Conservation (phyloP, 2,888 invertebrate species). For the Deladenus siricidicola region DNA sequence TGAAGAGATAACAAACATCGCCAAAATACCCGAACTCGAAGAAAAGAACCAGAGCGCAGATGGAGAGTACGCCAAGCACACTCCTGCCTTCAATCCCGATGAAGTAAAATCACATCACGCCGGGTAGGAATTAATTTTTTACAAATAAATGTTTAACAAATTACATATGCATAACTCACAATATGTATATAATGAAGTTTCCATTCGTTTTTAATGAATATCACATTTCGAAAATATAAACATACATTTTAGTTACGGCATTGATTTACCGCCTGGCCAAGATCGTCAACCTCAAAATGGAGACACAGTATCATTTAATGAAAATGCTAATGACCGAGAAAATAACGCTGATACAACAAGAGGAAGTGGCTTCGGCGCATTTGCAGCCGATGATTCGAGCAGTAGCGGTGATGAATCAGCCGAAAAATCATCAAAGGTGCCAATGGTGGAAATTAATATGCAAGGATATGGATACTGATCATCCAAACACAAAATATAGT, state of each 20-base stretch:
- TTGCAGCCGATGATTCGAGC: slow-evolving; percentile 22
- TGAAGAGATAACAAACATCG: slow-evolving; percentile 14
- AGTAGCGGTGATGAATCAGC: slow-evolving; percentile 42
- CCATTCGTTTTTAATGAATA: too few species aligned
- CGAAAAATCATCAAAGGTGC: slow-evolving; percentile 30
- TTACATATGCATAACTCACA: too few species aligned
- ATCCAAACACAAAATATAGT: too few species aligned
- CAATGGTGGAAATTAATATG: slow-evolving; percentile 53
- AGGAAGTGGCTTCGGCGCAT: slow-evolving; percentile 12
- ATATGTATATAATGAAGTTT: too few species aligned
- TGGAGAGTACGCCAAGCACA: slow-evolving; percentile 10
- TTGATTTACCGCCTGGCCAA: too few species aligned
- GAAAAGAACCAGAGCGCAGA: not conserved
- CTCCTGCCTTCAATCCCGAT: slow-evolving; percentile 40
- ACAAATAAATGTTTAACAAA: not conserved
- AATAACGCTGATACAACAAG: not conserved
- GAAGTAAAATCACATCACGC: slow-evolving; percentile 33
- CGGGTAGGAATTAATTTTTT: slow-evolving; percentile 27
- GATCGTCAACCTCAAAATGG: not conserved
- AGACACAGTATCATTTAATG: not conserved
- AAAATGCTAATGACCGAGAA: slow-evolving; percentile 1
- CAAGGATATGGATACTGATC: slow-evolving; percentile 50
- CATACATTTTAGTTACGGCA: slow-evolving; percentile 39
- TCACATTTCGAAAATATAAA: slow-evolving; percentile 15
- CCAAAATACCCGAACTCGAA: slow-evolving; percentile 8